A percentile compares a stretch with the other conserved stretches of the same genome.
These are phyloP conservation scores for Drosophila colorata DNA, from an alignment of 2,888 invertebrate genomes.

Conservation along the genomic window DNA sequence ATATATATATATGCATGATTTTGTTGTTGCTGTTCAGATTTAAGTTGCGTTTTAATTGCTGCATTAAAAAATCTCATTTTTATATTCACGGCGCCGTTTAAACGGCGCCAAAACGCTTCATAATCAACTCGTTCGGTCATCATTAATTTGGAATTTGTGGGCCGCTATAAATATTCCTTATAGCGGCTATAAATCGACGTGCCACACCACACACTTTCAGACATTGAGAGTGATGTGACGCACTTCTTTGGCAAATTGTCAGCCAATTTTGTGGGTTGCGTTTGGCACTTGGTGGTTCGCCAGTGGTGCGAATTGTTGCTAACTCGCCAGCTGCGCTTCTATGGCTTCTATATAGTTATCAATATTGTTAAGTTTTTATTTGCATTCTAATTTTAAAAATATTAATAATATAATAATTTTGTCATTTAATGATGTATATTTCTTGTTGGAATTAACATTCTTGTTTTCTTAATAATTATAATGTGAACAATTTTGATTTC, in stretches of 20 bases:
- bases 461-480: too few relatives aligned
- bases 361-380: not conserved
- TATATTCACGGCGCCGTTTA: conserved; percentile 58
- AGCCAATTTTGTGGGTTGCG: conserved; percentile 13
- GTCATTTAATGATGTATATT: too few relatives aligned
- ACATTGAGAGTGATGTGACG: conserved; percentile 40
- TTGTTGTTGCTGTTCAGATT: conserved; percentile 41
- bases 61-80: conserved; percentile 60
- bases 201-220: conserved; percentile 16
- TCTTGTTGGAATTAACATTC: not conserved
- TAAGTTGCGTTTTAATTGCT: conserved; percentile 54
- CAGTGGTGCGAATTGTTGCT: conserved; percentile 18
- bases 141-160: conserved; percentile 46
- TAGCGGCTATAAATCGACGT: conserved; percentile 58
- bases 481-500: too few relatives aligned
- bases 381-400: conserved; percentile 1
- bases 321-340: conserved; percentile 2
- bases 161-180: conserved; percentile 60
- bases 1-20: conserved; percentile 2
- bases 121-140: conserved; percentile 49
- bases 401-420: not conserved
- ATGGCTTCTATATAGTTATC: not conserved
- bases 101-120: conserved; percentile 68
- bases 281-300: not conserved
- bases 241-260: conserved; percentile 36